These are phyloP conservation scores for Tachycineta bicolor DNA, from an alignment of 2,113 vertebrate genomes.

Conservation along the genomic window DNA sequence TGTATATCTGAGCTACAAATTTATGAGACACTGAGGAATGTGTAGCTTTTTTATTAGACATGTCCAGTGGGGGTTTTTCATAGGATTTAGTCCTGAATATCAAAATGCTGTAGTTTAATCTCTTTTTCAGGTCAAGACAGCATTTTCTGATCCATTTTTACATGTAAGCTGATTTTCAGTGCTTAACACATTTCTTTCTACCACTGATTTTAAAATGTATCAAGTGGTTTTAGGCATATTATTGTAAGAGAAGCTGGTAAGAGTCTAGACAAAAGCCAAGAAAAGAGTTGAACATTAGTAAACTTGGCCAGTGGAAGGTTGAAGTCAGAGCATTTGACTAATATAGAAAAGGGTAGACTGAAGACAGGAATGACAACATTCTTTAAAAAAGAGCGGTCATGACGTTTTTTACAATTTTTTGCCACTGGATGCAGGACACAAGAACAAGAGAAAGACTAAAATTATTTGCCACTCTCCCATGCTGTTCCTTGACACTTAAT, in stretches of 20 bases:
- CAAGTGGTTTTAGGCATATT: not conserved
- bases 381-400: not conserved
- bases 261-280: not conserved
- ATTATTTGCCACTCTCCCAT: not conserved
- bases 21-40: not conserved
- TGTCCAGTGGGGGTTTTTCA: not conserved
- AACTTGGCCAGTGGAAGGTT: not conserved
- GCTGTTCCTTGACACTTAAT: not conserved
- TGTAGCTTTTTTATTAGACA: not conserved
- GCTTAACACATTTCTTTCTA: not conserved
- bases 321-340: not conserved
- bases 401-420: not conserved
- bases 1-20: not conserved
- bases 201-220: not conserved
- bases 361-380: not conserved
- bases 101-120: not conserved
- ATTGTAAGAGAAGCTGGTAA: not conserved
- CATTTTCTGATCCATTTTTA: constrained; percentile 3
- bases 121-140: not conserved
- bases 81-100: not conserved
- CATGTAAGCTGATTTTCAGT: not conserved
- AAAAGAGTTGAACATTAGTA: not conserved
- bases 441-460: not conserved
- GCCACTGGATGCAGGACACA: not conserved
- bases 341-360: not conserved